Percentiles rank a stretch among this genome's conserved stretches.
Evolutionary conservation across 2,888 invertebrate species (phyloP).

Genomic region (Apeira syringaria): DNA sequence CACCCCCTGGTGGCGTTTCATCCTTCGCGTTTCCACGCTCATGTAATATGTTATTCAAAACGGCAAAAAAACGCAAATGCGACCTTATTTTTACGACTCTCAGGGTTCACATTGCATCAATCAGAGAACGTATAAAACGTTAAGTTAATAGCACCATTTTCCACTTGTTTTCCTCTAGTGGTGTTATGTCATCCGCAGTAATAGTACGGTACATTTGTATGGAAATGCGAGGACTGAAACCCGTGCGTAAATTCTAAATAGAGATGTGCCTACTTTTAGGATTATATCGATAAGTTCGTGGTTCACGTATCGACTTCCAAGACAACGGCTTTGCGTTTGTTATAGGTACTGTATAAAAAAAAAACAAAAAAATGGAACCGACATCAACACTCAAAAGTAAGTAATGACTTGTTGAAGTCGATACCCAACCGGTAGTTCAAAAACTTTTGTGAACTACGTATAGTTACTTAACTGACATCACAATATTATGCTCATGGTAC

Average conservation of each 20-base stretch:
- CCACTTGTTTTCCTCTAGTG: conserved; percentile 41
- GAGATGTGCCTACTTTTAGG: conserved; percentile 5
- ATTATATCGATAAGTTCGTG: no score
- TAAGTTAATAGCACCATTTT: conserved; percentile 45
- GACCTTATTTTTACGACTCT: conserved; percentile 33
- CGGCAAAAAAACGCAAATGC: conserved; percentile 27
- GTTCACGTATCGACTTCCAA: no score
- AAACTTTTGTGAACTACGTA: no score
- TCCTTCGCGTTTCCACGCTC: conserved; percentile 15
- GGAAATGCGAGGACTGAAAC: conserved; percentile 31
- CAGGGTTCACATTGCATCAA: conserved; percentile 41
- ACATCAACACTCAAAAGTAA: no score
- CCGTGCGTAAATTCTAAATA: conserved; percentile 12
- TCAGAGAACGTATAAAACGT: conserved; percentile 41
- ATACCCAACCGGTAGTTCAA: no score
- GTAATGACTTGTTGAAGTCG: no score
- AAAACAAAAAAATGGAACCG: no score
- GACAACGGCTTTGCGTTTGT: no score
- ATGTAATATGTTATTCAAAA: conserved; percentile 29
- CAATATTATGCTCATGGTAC: no score
- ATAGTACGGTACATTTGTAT: conserved; percentile 44
- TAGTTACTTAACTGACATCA: no score
- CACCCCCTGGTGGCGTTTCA: conserved; percentile 1
- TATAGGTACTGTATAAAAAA: no score
- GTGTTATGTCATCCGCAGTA: conserved; percentile 45